A percentile compares a stretch with the other conserved stretches of the same genome.
Conservation (phyloP, 2,797 vertebrate genomes). For the Limnodromus scolopaceus region DNA sequence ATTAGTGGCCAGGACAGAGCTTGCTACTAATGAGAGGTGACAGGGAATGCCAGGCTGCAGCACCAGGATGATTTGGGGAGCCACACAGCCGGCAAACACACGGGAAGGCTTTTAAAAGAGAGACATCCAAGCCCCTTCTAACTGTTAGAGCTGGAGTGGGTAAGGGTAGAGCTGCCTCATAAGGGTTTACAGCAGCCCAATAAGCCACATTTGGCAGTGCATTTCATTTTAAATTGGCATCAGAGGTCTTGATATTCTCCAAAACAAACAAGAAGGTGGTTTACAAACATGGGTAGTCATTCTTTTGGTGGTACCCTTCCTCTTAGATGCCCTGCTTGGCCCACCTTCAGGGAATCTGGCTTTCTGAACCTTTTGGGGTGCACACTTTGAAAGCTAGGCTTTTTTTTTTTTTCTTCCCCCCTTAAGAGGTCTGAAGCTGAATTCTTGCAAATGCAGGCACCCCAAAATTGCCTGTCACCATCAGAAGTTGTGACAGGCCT, state of each 20-base stretch:
- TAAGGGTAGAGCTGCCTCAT: neutral
- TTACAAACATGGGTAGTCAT: neutral
- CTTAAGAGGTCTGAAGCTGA: neutral
- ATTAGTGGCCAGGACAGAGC: neutral
- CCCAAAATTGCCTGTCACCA: neutral
- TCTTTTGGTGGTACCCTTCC: neutral
- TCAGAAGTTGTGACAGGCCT: neutral
- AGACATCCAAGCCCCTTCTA: neutral
- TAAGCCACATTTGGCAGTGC: neutral
- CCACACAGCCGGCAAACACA: neutral
- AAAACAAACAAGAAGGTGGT: neutral
- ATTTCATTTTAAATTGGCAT: neutral
- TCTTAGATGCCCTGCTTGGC: neutral
- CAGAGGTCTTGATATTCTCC: neutral
- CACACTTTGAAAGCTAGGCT: neutral
- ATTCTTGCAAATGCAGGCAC: neutral
- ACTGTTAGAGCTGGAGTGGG: neutral
- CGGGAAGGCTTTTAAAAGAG: neutral
- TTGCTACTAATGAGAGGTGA: neutral
- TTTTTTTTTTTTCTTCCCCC: too few relatives aligned
- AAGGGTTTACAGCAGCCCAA: neutral
- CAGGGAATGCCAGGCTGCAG: neutral
- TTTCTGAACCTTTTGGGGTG: neutral
- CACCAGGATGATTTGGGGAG: rapidly evolving
- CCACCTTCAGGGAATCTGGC: neutral